Evolutionary conservation across 2,888 invertebrate genomes (phyloP).

Genomic region (Cyrtodaria siliqua): DNA sequence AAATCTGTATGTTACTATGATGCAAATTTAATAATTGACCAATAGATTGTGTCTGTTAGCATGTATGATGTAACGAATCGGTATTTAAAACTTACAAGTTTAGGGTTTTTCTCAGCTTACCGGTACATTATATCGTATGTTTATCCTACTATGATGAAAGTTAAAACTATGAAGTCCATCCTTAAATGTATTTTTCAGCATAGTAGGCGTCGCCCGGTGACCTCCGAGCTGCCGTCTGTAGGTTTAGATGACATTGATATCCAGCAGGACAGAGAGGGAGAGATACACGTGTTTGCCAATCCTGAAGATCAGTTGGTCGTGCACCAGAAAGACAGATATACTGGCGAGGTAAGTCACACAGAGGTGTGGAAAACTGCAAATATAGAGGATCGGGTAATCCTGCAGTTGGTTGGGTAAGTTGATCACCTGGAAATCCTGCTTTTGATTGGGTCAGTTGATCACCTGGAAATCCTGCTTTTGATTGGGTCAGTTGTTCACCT

Average conservation of each 20-base stretch:
- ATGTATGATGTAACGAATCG: no score
- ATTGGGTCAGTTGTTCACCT: no score
- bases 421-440: background rate
- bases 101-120: no score
- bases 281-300: conserved; percentile 83
- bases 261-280: conserved; percentile 69
- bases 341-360: conserved; percentile 70
- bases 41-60: no score
- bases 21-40: no score
- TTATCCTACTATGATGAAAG: conserved; percentile 6
- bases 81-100: no score
- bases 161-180: no score
- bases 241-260: conserved; percentile 78
- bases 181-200: no score
- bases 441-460: background rate
- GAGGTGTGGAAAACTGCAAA: background rate
- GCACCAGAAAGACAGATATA: conserved; percentile 69
- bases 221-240: conserved; percentile 75
- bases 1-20: no score
- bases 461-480: background rate
- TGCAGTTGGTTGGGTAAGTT: background rate
- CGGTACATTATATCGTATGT: no score
- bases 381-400: background rate
- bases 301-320: conserved; percentile 74
- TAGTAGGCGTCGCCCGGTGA: conserved; percentile 51